Evolutionary conservation across 2,113 vertebrate genomes (phyloP).

Genomic region (human): DNA sequence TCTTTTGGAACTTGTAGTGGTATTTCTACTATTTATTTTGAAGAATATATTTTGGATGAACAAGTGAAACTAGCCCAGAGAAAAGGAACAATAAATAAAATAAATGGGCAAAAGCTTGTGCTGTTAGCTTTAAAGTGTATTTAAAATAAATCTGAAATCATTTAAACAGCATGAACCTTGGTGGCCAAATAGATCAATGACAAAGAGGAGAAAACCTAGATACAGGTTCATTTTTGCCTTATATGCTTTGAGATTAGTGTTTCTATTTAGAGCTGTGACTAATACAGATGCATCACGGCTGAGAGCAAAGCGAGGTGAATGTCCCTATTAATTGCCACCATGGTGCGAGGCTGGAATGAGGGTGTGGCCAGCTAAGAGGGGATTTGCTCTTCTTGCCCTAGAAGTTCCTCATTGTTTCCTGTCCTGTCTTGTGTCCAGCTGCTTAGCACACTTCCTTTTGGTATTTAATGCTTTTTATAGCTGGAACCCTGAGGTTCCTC

Average conservation of each 20-base stretch:
- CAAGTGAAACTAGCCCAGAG: neutral
- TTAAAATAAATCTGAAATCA: neutral
- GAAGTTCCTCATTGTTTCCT: rapidly evolving
- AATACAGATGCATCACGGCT: neutral
- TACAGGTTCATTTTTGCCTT: neutral
- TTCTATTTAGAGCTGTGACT: neutral
- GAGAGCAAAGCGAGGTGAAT: neutral
- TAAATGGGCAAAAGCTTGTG: neutral
- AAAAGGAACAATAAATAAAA: neutral
- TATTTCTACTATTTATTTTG: neutral
- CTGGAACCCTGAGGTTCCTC: neutral
- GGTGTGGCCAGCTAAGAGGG: neutral
- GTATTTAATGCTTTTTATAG: neutral
- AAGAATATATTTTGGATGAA: neutral
- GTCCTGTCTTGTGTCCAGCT: neutral
- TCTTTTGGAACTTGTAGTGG: neutral
- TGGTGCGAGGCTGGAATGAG: neutral
- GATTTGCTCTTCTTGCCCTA: neutral
- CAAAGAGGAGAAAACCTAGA: neutral
- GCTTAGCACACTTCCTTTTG: neutral
- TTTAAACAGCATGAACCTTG: neutral
- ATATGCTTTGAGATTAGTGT: neutral
- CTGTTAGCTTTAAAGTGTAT: neutral
- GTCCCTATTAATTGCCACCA: neutral
- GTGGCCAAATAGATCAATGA: neutral